These are phyloP conservation scores for Planiliza haematocheilus DNA, from an alignment of 2,113 vertebrate species.

Conservation along the genomic window DNA sequence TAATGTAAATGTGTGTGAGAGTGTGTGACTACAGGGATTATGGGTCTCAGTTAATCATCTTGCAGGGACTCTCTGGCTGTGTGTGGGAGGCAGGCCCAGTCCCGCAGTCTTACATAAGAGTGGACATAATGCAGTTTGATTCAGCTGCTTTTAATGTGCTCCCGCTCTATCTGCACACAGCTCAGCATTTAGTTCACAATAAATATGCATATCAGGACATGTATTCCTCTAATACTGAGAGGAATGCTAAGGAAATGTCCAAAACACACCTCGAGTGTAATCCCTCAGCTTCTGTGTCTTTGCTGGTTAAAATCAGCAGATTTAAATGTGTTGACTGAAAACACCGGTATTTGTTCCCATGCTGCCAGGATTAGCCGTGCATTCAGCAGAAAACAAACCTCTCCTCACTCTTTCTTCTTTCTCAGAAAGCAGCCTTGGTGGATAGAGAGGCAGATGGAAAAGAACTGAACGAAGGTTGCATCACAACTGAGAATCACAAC, in stretches of 20 bases:
- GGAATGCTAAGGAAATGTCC: too few relatives aligned
- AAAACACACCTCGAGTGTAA: too few relatives aligned
- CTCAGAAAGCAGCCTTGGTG: conserved; percentile 72
- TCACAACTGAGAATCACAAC: conserved; percentile 73
- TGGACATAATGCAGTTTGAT: conserved; percentile 51
- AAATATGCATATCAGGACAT: not conserved
- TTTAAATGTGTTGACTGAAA: too few relatives aligned
- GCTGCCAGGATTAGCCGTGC: not conserved
- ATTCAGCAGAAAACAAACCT: conserved; percentile 14
- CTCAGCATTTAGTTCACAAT: conserved; percentile 14
- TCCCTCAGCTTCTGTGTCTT: too few relatives aligned
- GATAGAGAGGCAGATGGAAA: conserved; percentile 72
- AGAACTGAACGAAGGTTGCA: conserved; percentile 74
- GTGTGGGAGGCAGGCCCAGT: conserved; percentile 33
- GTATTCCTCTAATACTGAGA: too few relatives aligned
- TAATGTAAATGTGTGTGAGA: conserved; percentile 6
- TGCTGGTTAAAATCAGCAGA: too few relatives aligned
- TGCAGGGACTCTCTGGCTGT: conserved; percentile 43
- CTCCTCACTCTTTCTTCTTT: conserved; percentile 7
- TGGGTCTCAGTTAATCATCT: conserved; percentile 52
- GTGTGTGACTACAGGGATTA: not conserved
- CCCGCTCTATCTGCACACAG: conserved; percentile 49
- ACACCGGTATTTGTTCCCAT: too few relatives aligned
- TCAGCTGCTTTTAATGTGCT: conserved; percentile 50
- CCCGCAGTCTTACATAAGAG: conserved; percentile 79